Percentiles rank a stretch among this genome's conserved stretches.
These are phyloP conservation scores for Atrichornis clamosus DNA, from an alignment of 2,113 vertebrate genomes.

Conservation along the genomic window DNA sequence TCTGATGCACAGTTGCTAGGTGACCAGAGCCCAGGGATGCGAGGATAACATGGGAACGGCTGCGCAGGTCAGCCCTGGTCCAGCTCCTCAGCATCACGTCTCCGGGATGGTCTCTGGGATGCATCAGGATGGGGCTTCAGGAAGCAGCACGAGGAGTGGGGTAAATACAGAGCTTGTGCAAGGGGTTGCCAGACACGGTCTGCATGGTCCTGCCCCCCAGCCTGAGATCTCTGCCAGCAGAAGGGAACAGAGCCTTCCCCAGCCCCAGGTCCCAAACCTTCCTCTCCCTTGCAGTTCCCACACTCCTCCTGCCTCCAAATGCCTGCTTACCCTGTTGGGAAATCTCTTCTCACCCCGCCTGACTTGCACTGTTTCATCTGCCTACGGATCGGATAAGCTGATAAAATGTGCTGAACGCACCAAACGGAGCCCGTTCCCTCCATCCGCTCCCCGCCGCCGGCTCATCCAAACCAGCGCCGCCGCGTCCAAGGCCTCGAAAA, in stretches of 20 bases:
- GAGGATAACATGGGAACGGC: background rate
- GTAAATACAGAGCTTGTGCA: background rate
- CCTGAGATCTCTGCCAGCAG: background rate
- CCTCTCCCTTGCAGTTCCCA: background rate
- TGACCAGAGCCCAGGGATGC: conserved; percentile 7
- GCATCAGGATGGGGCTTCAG: background rate
- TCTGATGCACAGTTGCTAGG: conserved; percentile 39
- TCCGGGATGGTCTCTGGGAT: background rate
- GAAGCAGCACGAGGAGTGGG: background rate
- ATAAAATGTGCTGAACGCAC: conserved; percentile 58
- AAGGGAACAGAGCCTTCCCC: background rate
- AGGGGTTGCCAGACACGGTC: background rate
- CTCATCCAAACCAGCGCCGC: background rate
- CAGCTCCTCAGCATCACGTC: background rate
- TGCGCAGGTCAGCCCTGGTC: background rate
- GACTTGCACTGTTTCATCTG: conserved; percentile 41
- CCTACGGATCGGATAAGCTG: conserved; percentile 38
- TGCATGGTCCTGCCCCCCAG: background rate
- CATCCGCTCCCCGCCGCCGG: background rate
- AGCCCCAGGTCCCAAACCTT: background rate
- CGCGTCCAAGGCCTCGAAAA: background rate
- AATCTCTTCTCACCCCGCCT: conserved; percentile 34
- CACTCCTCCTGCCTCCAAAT: conserved; percentile 27
- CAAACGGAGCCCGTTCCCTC: conserved; percentile 33
- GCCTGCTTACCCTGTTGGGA: conserved; percentile 39